These are phyloP conservation scores for Alosa sapidissima DNA, from an alignment of 2,797 vertebrate genomes.

Conservation along the genomic window DNA sequence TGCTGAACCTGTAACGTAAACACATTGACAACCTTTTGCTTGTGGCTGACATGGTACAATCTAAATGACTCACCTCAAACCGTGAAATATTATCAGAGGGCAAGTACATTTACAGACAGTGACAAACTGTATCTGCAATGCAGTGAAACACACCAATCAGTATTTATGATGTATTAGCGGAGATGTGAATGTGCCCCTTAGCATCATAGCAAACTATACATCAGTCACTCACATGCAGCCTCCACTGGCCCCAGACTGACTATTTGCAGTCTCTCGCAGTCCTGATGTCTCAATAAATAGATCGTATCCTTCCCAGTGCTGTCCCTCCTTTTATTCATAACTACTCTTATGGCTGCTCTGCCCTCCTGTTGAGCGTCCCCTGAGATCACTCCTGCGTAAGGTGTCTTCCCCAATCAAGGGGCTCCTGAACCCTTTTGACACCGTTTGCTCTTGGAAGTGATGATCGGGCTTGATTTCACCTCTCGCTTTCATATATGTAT, in stretches of 20 bases:
- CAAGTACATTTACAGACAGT: slow-evolving; percentile 25
- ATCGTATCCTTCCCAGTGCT: not conserved
- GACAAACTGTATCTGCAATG: slow-evolving; percentile 24
- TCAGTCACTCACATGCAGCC: not conserved
- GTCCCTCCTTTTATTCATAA: not conserved
- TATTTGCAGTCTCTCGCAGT: not conserved
- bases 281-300: slow-evolving; percentile 24
- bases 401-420: slow-evolving; percentile 6
- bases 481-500: not conserved
- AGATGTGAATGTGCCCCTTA: slow-evolving; percentile 15
- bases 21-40: slow-evolving; percentile 1
- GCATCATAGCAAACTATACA: slow-evolving; percentile 13
- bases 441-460: slow-evolving; percentile 7
- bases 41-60: slow-evolving; percentile 11
- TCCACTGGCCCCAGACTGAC: not conserved
- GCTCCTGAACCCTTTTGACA: slow-evolving; percentile 1
- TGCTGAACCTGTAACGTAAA: not conserved
- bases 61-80: slow-evolving; percentile 16
- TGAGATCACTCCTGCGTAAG: not conserved
- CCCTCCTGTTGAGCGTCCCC: not conserved
- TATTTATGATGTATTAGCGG: slow-evolving; percentile 17
- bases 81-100: slow-evolving; percentile 18
- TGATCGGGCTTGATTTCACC: not conserved
- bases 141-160: slow-evolving; percentile 13
- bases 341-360: not conserved